Base-by-base conservation (phyloP, 1,140 invertebrate genomes). In the Charaxes varanes region DNA sequence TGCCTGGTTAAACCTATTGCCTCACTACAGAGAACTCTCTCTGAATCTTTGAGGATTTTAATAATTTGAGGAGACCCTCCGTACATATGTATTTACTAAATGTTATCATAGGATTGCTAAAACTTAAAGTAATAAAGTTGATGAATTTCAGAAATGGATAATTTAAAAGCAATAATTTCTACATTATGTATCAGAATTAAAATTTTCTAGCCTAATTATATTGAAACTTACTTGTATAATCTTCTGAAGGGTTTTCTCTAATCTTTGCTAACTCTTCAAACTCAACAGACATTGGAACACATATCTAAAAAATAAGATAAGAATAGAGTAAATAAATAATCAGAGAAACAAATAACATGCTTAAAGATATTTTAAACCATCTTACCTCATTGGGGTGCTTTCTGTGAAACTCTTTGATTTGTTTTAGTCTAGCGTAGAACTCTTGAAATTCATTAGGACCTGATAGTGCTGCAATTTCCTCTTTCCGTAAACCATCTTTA, bases 381-480 rank as follows among this genome's bases (percentile, higher is more conserved):
- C 41, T 52, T 66, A 93, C 91, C 85, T 99, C 97, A 86, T 98
- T 97, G 2, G 97, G 97, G 88, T 99, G 95, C 69, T 93, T 93
- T 35, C 94, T 89, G 69, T 99, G 96, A 73, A 98, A 99, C 57
- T 99, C 97, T 86, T 97, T 98, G 16, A 99, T 96, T 41, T 92
- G 90, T 71, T 97, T 97, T 0, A 99, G 85, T 37, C 97, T 88
- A 3, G 90, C 89, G 76, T 99, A 99, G 85, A 99, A 99, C 81
- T 99, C 97, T 37, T 92, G 92, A 85, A 99, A 99, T 72, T 99
- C 98, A 87, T 99, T 99, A 14, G 97, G 97, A 0, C 97, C 97
- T 2, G 96, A 97, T 2, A 99, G 84, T 0, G 95, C 91, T 48
- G 95, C 90, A 34, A 98, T 95, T 87, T 99, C 97, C 59, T 96